These are phyloP conservation scores for Reticulitermes lucifugus DNA, from an alignment of 2,888 invertebrate genomes.

Conservation along the genomic window DNA sequence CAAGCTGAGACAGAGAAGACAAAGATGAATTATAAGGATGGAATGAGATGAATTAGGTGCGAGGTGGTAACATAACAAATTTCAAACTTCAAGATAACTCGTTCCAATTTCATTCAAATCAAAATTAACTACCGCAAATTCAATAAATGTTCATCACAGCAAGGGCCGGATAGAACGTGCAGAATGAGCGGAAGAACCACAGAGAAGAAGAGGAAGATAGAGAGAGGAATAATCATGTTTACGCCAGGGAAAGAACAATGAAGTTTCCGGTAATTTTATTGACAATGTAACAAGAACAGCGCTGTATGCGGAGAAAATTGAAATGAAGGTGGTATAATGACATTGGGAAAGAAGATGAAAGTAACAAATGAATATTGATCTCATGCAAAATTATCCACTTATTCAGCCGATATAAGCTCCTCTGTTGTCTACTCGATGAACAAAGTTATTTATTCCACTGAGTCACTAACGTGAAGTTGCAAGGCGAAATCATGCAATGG, in stretches of 20 bases:
- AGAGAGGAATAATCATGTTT: not conserved
- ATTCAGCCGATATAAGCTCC: not conserved
- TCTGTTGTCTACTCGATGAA: not conserved
- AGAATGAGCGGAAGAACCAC: not conserved
- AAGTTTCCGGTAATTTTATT: constrained; percentile 18
- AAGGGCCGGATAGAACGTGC: not conserved
- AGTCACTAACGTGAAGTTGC: not conserved
- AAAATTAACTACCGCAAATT: constrained; percentile 39
- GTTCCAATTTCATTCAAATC: constrained; percentile 26
- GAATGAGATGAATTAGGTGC: not conserved
- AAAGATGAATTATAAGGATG: not conserved
- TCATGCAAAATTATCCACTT: not conserved
- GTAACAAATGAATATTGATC: constrained; percentile 17
- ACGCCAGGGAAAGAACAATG: not conserved
- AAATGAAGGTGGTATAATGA: constrained; percentile 21
- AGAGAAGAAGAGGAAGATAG: not conserved
- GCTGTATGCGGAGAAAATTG: constrained; percentile 26
- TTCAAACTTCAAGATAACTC: constrained; percentile 14
- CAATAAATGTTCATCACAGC: constrained; percentile 31
- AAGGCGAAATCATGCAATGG: not conserved
- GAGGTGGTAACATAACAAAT: not conserved
- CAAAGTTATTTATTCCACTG: not conserved
- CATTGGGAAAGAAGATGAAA: not conserved
- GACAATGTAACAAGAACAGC: constrained; percentile 15
- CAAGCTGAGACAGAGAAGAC: too few species aligned